Conservation (phyloP, 2,797 vertebrate genomes). For the Eutrigla gurnardus region DNA sequence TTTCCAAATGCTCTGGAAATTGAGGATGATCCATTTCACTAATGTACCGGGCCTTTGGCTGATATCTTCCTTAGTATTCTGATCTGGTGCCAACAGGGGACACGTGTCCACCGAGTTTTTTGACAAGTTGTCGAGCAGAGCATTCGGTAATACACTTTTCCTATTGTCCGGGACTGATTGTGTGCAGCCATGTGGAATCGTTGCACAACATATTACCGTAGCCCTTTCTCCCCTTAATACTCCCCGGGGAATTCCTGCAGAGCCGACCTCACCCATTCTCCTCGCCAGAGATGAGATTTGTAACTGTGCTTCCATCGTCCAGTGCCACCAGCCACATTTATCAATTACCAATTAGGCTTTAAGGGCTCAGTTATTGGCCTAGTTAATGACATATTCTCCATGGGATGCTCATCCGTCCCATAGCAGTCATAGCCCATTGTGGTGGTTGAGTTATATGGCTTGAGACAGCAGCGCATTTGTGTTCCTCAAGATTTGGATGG, state of each 20-base stretch:
- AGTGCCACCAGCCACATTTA: constrained; percentile 56
- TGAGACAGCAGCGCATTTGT: constrained; percentile 13
- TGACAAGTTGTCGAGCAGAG: constrained; percentile 30
- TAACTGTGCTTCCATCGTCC: constrained; percentile 54
- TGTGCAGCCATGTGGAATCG: constrained; percentile 78
- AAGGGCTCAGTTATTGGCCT: constrained; percentile 65
- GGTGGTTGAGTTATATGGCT: constrained; percentile 43
- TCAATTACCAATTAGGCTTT: constrained; percentile 78
- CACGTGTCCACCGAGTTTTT: constrained; percentile 29
- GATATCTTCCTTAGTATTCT: constrained; percentile 4
- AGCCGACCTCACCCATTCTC: constrained; percentile 34
- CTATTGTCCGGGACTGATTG: constrained; percentile 68
- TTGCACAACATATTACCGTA: constrained; percentile 72
- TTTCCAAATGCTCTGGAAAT: not conserved
- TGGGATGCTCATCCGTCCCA: constrained; percentile 35
- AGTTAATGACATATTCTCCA: constrained; percentile 68
- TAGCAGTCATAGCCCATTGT: constrained; percentile 33
- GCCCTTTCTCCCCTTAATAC: constrained; percentile 73
- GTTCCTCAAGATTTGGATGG: constrained; percentile 26
- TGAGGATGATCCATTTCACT: not conserved
- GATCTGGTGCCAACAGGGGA: constrained; percentile 53
- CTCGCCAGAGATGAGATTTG: constrained; percentile 69
- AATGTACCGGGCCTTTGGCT: not conserved
- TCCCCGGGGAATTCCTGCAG: constrained; percentile 65
- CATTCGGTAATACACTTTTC: constrained; percentile 49